Evolutionary conservation across 2,797 vertebrate species (phyloP), one percentile per base, ranked within the genome.

Genomic region (Pseudotriccus pelzelni): DNA sequence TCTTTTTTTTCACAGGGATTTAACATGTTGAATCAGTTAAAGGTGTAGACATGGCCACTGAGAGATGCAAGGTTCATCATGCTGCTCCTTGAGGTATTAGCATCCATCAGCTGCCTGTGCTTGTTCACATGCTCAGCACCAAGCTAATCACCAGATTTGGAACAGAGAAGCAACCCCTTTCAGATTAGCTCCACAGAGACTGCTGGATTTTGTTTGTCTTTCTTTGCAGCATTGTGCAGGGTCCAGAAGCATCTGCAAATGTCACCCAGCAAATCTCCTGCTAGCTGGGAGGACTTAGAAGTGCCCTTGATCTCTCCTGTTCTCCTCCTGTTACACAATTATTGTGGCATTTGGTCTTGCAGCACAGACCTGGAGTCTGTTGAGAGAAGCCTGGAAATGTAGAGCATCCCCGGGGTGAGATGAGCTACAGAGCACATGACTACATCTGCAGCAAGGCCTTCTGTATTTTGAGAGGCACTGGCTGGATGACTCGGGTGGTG

Each of bases 241-340:
- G 62, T 73, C 73, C 25, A 27, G 58, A 92, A 85, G 50, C 28
- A 11, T 74, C 62, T 91, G 85, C 90, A 94, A 94, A 88, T 75
- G 59, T 88, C 73, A 78, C 73, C 69, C 62, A 85, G 87, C 37
- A 94, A 93, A 93, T 60, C 84, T 91, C 64, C 52, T 78, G 76
- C 55, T 73, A 86, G 32, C 22, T 1, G 0, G 50, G 50, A 94
- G 43, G 83, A 88, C 59, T 76, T 27, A 68, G 39, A 93, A 80
- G 37, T 86, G 87, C 24, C 85, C 87, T 90, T 91, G 69, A 88
- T 92, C 83, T 89, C 75, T 63, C 24, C 43, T 64, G 41, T 50
- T 89, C 64, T 85, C n/a, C 72, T 94, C 73, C 69, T 59, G 43
- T 30, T 69, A 64, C 73, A 84, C 39, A 53, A 59, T 58, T 66